phyloP scores from a whole-genome alignment of 2,888 invertebrate genomes.

The Leptinotarsa rubiginosa region DNA sequence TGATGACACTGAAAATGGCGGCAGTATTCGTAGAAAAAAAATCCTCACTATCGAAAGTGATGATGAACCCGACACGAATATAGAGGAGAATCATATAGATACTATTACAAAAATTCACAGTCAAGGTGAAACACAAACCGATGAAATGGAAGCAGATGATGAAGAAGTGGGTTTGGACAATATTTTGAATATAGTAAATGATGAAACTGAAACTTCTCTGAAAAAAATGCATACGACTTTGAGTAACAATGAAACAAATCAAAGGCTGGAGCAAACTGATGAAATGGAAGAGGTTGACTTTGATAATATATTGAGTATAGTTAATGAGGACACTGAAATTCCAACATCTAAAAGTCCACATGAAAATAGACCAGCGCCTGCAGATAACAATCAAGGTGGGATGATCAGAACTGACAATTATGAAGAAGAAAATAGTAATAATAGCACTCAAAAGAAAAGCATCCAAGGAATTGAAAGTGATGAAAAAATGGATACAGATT shows the following conservation, averaged over 20 bases:
- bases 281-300: slow-evolving; percentile 26
- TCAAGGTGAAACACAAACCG: slow-evolving; percentile 3
- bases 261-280: slow-evolving; percentile 4
- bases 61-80: background rate
- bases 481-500: slow-evolving; percentile 4
- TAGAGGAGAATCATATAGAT: background rate
- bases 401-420: background rate
- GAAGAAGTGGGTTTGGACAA: slow-evolving; percentile 33
- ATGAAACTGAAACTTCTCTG: background rate
- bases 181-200: slow-evolving; percentile 31
- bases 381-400: too few relatives aligned
- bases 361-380: background rate
- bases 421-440: background rate
- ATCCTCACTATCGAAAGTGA: background rate
- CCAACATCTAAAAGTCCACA: background rate
- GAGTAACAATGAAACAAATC: background rate
- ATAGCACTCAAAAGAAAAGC: too few relatives aligned
- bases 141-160: slow-evolving; percentile 13
- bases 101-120: slow-evolving; percentile 4
- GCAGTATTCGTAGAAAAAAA: slow-evolving; percentile 7
- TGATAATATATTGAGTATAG: slow-evolving; percentile 28
- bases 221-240: background rate
- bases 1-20: background rate
- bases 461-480: slow-evolving; percentile 23
- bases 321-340: slow-evolving; percentile 3